phyloP scores from a whole-genome alignment of 2,888 invertebrate species.

The Pristionchus mayeri region DNA sequence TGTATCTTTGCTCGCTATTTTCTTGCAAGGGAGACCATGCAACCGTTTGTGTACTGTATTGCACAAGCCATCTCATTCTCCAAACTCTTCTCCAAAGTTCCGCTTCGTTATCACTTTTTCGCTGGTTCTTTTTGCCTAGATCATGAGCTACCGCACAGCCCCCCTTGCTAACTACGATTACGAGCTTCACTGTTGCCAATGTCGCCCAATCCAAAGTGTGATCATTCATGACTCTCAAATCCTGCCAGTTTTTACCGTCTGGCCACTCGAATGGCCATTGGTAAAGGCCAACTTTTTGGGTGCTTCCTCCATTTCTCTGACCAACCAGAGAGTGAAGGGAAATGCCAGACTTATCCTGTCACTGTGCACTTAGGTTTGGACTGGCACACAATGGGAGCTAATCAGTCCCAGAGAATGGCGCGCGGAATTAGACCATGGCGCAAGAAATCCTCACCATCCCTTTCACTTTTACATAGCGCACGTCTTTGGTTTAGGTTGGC shows the following conservation, averaged over 20 bases:
- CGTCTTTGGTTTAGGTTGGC: background rate
- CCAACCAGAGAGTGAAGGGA: background rate
- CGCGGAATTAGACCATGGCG: constrained; percentile 12
- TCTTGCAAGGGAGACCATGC: too few species aligned
- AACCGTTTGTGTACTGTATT: too few species aligned
- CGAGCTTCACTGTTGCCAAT: too few species aligned
- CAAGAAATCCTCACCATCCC: constrained; percentile 12
- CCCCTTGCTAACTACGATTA: too few species aligned
- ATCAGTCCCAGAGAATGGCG: constrained; percentile 17
- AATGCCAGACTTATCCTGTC: background rate
- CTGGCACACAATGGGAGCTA: background rate
- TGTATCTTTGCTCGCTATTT: too few species aligned
- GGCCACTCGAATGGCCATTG: background rate
- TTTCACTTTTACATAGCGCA: constrained; percentile 1
- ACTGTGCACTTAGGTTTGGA: constrained; percentile 7
- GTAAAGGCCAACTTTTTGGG: background rate
- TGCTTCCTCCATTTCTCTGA: background rate
- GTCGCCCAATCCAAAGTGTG: background rate
- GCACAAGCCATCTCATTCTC: too few species aligned
- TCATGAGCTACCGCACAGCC: too few species aligned
- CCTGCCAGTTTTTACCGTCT: background rate
- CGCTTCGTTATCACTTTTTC: too few species aligned
- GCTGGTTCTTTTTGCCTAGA: too few species aligned
- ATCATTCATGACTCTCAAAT: background rate
- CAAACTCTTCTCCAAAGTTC: too few species aligned